Evolutionary conservation across 2,888 invertebrate genomes (phyloP), one percentile per base, ranked within the genome.

Genomic region (Nomada fabriciana): DNA sequence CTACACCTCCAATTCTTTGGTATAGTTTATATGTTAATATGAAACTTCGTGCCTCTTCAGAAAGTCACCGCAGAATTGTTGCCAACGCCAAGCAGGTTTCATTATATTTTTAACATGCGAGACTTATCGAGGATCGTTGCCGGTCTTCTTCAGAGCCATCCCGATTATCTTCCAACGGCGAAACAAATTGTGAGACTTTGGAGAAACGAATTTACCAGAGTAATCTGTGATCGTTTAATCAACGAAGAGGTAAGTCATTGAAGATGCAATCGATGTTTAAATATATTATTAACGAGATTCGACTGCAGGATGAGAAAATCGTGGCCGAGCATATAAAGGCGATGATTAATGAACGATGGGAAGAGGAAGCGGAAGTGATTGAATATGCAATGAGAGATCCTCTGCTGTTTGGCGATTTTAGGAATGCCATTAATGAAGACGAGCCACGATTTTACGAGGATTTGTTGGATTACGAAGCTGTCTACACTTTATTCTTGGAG

Each of bases 91-190:
- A 97, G 97, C 7, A 98, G 98, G 94, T 98, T 98, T 94, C 98
- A 98, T 94, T 98, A 98, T 94, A 97, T 98, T 87, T 98, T 98
- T 94, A 98, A 98, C 94, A 95, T 98, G 94, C 96, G 98, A 63
- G 98, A 98, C 94, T 94, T 98, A 87, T 98, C 98, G 0, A 96
- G 98, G 76, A 96, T 98, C 82, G 96, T 96, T 87, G 97, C 97
- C 18, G 98, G 98, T 0, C 93, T 98, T 92, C 96, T 97, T 74
- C 96, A 97, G 81, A 97, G 97, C 13, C 95, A 96, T 57, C 96
- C 97, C 0, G 95, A 95, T 83, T 95, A 95, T 90, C 98, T 97
- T 93, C 95, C 95, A 69, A 95, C 95, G 73, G 94, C 95, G 25
- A 95, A 96, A 20, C 96, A 97, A 81, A 95, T 98, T 50, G 95